These are phyloP conservation scores for Rhyacophila brunnea DNA, from an alignment of 1,140 invertebrate species.

Conservation along the genomic window DNA sequence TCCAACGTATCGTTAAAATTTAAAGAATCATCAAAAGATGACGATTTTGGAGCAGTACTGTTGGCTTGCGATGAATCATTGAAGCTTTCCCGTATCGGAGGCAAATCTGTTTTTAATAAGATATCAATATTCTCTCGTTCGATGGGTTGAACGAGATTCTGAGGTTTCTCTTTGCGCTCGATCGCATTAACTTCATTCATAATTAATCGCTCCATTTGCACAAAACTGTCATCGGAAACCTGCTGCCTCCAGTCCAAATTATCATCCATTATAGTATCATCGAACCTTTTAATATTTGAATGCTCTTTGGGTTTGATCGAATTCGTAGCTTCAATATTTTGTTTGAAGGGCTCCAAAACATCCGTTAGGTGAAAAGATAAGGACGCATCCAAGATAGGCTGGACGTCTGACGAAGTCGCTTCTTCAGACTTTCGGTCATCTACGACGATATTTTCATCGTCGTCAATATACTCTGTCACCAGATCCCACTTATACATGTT, in stretches of 20 bases:
- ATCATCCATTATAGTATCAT: conserved; percentile 18
- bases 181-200: conserved; percentile 5
- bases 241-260: conserved; percentile 12
- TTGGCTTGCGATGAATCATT: too few relatives aligned
- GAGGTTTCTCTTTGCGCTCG: neutral
- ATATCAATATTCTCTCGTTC: neutral
- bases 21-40: conserved; percentile 20
- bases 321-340: conserved; percentile 8
- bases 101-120: neutral
- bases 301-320: neutral
- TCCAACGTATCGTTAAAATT: conserved; percentile 49
- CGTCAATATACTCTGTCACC: too few relatives aligned
- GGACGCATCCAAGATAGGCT: too few relatives aligned
- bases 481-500: too few relatives aligned
- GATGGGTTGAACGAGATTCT: neutral
- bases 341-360: conserved; percentile 9
- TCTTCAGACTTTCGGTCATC: too few relatives aligned
- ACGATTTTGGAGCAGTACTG: neutral
- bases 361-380: neutral
- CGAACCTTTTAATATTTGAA: neutral
- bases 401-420: too few relatives aligned
- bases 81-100: too few relatives aligned
- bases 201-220: conserved; percentile 24
- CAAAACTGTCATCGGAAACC: conserved; percentile 32
- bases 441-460: too few relatives aligned